Conservation (phyloP, 2,888 invertebrate genomes). For the Salpingus planirostris region DNA sequence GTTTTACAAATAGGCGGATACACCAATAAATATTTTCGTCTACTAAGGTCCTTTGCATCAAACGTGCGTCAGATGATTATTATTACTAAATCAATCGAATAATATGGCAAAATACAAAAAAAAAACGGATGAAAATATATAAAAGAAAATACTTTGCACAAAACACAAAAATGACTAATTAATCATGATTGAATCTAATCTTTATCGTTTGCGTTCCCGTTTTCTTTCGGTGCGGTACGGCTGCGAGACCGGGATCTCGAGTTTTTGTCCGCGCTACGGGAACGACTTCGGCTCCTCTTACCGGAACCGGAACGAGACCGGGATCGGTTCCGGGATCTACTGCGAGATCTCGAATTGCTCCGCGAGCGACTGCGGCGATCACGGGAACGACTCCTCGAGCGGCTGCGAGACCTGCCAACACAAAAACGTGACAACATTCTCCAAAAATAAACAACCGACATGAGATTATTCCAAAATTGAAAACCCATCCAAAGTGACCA, state of each 20-base stretch:
- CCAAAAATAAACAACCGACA: too few species aligned
- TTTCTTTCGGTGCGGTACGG: constrained; percentile 37
- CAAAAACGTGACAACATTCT: too few species aligned
- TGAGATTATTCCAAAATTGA: too few species aligned
- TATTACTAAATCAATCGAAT: too few species aligned
- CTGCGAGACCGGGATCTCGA: constrained; percentile 36
- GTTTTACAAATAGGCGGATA: too few species aligned
- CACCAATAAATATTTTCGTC: too few species aligned
- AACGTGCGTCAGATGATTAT: too few species aligned
- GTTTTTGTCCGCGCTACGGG: constrained; percentile 33
- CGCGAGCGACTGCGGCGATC: constrained; percentile 38
- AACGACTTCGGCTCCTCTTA: constrained; percentile 32
- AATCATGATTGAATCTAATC: constrained; percentile 12
- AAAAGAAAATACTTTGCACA: constrained; percentile 2
- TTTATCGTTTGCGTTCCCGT: constrained; percentile 33
- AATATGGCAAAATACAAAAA: too few species aligned
- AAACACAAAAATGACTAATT: constrained; percentile 6
- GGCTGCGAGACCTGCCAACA: constrained; percentile 27
- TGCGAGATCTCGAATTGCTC: constrained; percentile 38
- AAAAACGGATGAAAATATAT: too few species aligned
- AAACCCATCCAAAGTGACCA: too few species aligned
- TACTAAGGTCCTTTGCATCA: too few species aligned
- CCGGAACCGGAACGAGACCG: constrained; percentile 31
- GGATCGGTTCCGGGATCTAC: constrained; percentile 38
- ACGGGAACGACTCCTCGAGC: constrained; percentile 39